Evolutionary conservation across 2,888 invertebrate genomes (phyloP).

Genomic region (Tinea pellionella): DNA sequence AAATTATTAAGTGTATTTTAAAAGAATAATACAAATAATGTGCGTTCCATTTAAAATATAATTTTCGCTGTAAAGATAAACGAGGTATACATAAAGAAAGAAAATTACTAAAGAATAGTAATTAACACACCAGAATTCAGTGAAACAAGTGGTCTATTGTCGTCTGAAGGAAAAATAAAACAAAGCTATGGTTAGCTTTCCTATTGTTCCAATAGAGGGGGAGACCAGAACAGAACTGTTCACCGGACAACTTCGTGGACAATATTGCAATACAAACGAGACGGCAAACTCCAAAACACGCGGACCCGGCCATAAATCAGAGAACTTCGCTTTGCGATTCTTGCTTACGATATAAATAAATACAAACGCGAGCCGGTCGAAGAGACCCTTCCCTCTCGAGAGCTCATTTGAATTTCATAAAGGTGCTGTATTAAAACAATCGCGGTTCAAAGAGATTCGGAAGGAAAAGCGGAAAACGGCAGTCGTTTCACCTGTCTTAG

Average conservation of each 20-base stretch:
- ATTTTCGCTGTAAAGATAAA: neutral
- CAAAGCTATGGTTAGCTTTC: constrained; percentile 18
- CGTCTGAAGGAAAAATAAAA: constrained; percentile 35
- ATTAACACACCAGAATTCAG: constrained; percentile 37
- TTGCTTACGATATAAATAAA: constrained; percentile 48
- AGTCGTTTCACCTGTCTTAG: constrained; percentile 14
- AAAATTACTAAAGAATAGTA: constrained; percentile 20
- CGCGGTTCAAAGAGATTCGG: constrained; percentile 25
- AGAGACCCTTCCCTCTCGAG: constrained; percentile 18
- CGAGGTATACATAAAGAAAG: neutral
- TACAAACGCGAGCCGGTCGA: constrained; percentile 26
- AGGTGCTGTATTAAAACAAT: constrained; percentile 45
- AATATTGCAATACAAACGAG: constrained; percentile 44
- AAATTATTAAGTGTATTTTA: too few relatives aligned
- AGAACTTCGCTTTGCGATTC: constrained; percentile 43
- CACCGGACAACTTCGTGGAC: constrained; percentile 28
- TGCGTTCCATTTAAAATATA: neutral
- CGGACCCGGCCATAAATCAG: constrained; percentile 42
- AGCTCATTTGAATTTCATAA: constrained; percentile 50
- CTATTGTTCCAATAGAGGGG: constrained; percentile 25
- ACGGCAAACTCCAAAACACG: constrained; percentile 24
- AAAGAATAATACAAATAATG: neutral
- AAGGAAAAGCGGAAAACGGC: constrained; percentile 20
- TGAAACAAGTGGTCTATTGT: constrained; percentile 37
- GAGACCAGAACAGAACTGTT: constrained; percentile 20